Evolutionary conservation across 2,888 invertebrate genomes (phyloP).

Genomic region (Melangyna quadrimaculata): DNA sequence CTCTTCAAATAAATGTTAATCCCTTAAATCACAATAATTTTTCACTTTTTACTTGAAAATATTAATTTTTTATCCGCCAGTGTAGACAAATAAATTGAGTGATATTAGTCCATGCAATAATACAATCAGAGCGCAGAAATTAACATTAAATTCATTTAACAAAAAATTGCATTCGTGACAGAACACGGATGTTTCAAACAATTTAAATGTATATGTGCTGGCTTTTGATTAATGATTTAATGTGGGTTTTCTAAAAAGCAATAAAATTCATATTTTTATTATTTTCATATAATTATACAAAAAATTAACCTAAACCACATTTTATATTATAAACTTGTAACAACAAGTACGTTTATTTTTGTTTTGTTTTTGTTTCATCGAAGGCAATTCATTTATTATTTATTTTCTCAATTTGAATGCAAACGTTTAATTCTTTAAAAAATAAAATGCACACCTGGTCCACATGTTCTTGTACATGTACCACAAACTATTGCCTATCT

Average conservation of each 20-base stretch:
- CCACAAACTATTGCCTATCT: too few relatives aligned
- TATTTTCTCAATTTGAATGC: not conserved
- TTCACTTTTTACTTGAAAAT: too few relatives aligned
- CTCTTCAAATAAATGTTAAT: too few relatives aligned
- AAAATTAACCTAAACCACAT: not conserved
- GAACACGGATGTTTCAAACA: conserved; percentile 4
- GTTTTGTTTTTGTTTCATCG: not conserved
- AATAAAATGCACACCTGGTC: too few relatives aligned
- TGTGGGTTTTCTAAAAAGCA: not conserved
- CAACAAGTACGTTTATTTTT: not conserved
- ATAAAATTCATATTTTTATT: not conserved
- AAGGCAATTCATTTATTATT: not conserved
- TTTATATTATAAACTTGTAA: not conserved
- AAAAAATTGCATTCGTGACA: conserved; percentile 4
- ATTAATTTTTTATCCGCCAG: not conserved
- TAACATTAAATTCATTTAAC: not conserved
- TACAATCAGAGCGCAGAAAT: not conserved
- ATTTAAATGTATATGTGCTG: not conserved
- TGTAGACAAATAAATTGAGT: not conserved
- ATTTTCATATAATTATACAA: not conserved
- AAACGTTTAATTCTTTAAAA: not conserved
- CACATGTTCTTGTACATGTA: too few relatives aligned
- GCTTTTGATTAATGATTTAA: not conserved
- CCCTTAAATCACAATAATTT: too few relatives aligned
- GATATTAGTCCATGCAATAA: not conserved